A percentile compares a stretch with the other conserved stretches of the same genome.
Evolutionary conservation across 2,113 vertebrate species (phyloP).

Genomic region (Pseudonaja textilis): DNA sequence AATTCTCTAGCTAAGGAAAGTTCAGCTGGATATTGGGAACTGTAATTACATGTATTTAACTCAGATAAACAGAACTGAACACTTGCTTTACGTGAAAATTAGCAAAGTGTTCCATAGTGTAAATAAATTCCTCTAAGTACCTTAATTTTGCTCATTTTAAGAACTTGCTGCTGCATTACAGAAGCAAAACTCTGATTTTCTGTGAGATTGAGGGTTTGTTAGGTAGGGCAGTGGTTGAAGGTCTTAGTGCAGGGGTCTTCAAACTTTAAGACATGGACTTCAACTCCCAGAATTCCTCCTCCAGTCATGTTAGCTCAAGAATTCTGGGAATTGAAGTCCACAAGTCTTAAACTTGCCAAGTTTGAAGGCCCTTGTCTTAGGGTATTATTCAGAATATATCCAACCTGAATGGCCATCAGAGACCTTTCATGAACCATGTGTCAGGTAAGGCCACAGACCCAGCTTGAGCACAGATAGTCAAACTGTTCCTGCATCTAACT

Average conservation of each 20-base stretch:
- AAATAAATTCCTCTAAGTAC: not conserved
- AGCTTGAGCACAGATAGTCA: not conserved
- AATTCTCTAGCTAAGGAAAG: not conserved
- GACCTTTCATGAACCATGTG: not conserved
- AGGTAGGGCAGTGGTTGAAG: not conserved
- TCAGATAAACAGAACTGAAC: not conserved
- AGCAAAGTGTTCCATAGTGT: not conserved
- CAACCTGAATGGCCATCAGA: not conserved
- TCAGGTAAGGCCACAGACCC: not conserved
- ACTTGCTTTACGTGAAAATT: not conserved
- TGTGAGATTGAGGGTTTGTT: not conserved
- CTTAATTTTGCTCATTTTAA: not conserved
- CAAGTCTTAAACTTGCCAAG: too few relatives aligned
- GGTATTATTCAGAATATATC: not conserved
- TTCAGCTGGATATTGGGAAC: not conserved
- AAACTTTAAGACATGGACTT: too few relatives aligned
- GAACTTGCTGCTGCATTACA: not conserved
- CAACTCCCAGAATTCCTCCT: too few relatives aligned
- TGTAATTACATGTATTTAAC: not conserved
- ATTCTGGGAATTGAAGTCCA: too few relatives aligned
- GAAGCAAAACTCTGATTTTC: not conserved
- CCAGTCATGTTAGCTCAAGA: too few relatives aligned
- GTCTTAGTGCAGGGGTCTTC: not conserved
- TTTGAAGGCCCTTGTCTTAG: not conserved
- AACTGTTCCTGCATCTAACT: not conserved